Base-by-base conservation (phyloP, 2,113 vertebrate genomes). In the Pampusana beccarii region DNA sequence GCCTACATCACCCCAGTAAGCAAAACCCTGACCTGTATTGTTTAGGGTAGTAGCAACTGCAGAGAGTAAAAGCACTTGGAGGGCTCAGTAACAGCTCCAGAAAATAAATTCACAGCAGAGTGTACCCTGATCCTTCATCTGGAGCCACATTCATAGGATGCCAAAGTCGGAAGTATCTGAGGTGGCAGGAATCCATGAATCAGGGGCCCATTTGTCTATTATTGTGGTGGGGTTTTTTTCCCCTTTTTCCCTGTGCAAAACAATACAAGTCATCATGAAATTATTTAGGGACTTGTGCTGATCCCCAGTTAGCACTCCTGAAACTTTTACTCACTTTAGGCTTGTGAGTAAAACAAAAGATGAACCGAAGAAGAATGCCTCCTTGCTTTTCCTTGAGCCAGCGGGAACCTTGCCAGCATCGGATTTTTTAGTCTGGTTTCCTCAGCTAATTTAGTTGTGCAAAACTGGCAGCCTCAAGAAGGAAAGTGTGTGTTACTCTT, bases 91-190 rank as follows among this genome's bases (percentile, higher is more conserved):
- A 42, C 53, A 50, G 46, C 4, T 64, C 25, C 62, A 93, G 62
- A 70, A 86, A 80, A 86, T 10, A 89, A 80, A 86, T 36, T 82
- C 48, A 33, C 40, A 42, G n/a, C 34, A 40, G 80, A 77, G 16
- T 12, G 8, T 18, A 57, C 15, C 57, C 34, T 40, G 36, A 58
- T 78, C 44, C 48, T 86, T 88, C 83, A 83, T 60, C 53, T 72
- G 73, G 44, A 93, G 57, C 20, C 50, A 5, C 56, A 80, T 60
- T 75, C 50, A 38, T 64, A 33, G 46, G n/a, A 74, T 79, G 84
- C 70, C 71, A 93, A 90, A 88, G 54, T 46, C 92, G 80, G 86
- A 95, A 96, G 87, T 11, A 34, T 86, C 90, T 77, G 83, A 90
- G 67, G 31, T 40, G 46, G 23, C 67, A 88, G 74, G 74, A 95